phyloP scores from a whole-genome alignment of 1,140 invertebrate species.

The Brachionus rubens region DNA sequence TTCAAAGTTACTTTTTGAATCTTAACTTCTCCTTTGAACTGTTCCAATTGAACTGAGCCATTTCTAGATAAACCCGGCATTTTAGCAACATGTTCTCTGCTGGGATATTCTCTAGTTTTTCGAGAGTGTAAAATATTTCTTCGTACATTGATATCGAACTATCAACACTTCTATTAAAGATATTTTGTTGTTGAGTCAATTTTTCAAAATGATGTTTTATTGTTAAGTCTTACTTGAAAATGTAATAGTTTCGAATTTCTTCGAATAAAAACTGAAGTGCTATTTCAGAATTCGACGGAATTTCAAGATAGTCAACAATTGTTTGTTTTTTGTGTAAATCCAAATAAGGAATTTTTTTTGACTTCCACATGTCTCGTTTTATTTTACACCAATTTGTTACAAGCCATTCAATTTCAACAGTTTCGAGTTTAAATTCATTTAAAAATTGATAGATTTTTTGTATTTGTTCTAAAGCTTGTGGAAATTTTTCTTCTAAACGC shows the following conservation, averaged over 20 bases:
- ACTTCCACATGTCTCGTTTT: constrained; percentile 24
- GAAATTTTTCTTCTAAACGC: constrained; percentile 23
- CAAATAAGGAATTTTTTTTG: constrained; percentile 6
- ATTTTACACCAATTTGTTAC: constrained; percentile 41
- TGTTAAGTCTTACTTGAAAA: constrained; percentile 10
- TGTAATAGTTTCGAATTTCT: constrained; percentile 32
- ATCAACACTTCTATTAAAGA: neutral
- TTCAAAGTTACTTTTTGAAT: neutral
- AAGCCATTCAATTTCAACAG: neutral
- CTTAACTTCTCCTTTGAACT: neutral
- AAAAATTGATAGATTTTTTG: constrained; percentile 4
- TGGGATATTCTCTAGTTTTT: constrained; percentile 4
- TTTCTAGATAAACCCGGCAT: neutral
- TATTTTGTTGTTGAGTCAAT: neutral
- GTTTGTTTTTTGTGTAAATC: constrained; percentile 21
- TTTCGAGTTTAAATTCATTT: neutral
- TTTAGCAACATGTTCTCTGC: neutral
- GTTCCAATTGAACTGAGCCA: constrained; percentile 34
- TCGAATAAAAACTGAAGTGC: neutral
- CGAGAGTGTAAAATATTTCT: constrained; percentile 8
- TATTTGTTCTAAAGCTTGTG: constrained; percentile 17
- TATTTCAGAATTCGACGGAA: neutral
- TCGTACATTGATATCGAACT: neutral
- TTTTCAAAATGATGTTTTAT: neutral
- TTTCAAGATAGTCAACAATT: constrained; percentile 2